A percentile compares a stretch with the other conserved stretches of the same genome.
These are phyloP conservation scores for Meta bourneti DNA, from an alignment of 2,888 invertebrate species.

Conservation along the genomic window DNA sequence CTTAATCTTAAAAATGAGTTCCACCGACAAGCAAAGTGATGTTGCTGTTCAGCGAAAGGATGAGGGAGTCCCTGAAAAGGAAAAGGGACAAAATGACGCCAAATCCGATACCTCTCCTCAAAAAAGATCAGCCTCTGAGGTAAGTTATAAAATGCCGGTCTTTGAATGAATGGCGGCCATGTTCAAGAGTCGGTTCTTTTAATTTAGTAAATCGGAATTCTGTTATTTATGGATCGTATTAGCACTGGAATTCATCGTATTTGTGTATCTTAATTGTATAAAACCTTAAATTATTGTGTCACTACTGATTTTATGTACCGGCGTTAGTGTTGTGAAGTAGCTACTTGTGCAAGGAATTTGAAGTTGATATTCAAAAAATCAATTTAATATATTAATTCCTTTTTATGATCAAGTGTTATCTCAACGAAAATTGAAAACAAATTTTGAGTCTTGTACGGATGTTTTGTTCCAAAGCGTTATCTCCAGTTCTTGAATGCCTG, in stretches of 20 bases:
- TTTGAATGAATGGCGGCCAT: constrained; percentile 66
- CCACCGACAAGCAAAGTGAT: constrained; percentile 67
- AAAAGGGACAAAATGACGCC: constrained; percentile 60
- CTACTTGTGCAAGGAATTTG: too few relatives aligned
- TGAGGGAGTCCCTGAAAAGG: constrained; percentile 69
- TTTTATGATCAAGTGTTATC: too few relatives aligned
- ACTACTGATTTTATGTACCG: too few relatives aligned
- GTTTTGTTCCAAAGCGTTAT: too few relatives aligned
- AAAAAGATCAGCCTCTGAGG: constrained; percentile 76
- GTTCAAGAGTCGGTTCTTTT: constrained; percentile 27
- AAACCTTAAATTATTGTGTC: too few relatives aligned
- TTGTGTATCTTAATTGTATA: too few relatives aligned
- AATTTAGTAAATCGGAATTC: not conserved
- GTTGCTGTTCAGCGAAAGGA: constrained; percentile 70
- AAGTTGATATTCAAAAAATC: too few relatives aligned
- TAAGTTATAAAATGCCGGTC: constrained; percentile 70
- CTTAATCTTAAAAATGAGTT: constrained; percentile 67
- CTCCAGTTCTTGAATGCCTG: too few relatives aligned
- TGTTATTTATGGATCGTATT: not conserved
- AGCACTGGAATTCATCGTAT: not conserved
- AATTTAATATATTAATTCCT: too few relatives aligned
- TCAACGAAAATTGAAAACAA: too few relatives aligned
- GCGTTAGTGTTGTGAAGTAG: too few relatives aligned
- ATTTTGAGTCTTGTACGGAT: too few relatives aligned
- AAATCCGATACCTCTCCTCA: constrained; percentile 74